These are phyloP conservation scores for Danio tinwini DNA, from an alignment of 2,797 vertebrate genomes.

Conservation along the genomic window DNA sequence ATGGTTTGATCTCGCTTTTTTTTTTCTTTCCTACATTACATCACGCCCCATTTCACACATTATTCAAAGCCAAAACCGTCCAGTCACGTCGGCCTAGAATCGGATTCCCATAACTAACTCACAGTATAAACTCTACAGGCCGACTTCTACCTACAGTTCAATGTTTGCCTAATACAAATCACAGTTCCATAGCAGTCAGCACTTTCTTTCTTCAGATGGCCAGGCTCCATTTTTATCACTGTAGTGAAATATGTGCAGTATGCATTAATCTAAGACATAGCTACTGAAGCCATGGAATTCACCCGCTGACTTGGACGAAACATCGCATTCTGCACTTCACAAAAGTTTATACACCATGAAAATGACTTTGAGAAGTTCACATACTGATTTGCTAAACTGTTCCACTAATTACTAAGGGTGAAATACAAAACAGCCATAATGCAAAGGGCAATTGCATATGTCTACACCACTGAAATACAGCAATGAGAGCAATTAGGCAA, in stretches of 20 bases:
- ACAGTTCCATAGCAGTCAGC: constrained; percentile 66
- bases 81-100: constrained; percentile 8
- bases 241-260: constrained; percentile 31
- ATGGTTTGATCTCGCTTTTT: constrained; percentile 5
- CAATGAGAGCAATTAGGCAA: not conserved
- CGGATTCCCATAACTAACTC: constrained; percentile 14
- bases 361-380: not conserved
- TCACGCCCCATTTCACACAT: not conserved
- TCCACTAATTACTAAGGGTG: not conserved
- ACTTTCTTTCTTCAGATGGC: constrained; percentile 69
- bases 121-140: not conserved
- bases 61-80: constrained; percentile 14
- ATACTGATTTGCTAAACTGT: not conserved
- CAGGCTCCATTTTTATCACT: constrained; percentile 19
- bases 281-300: constrained; percentile 17
- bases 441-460: not conserved
- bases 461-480: not conserved
- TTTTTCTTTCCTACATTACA: not conserved
- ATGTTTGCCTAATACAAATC: constrained; percentile 74
- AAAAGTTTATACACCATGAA: constrained; percentile 17
- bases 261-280: constrained; percentile 31
- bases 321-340: constrained; percentile 31
- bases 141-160: constrained; percentile 50
- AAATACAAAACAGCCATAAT: not conserved
- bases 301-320: constrained; percentile 12